These are phyloP conservation scores for Schlechtendalia chinensis DNA, from an alignment of 1,140 invertebrate genomes.

Conservation along the genomic window DNA sequence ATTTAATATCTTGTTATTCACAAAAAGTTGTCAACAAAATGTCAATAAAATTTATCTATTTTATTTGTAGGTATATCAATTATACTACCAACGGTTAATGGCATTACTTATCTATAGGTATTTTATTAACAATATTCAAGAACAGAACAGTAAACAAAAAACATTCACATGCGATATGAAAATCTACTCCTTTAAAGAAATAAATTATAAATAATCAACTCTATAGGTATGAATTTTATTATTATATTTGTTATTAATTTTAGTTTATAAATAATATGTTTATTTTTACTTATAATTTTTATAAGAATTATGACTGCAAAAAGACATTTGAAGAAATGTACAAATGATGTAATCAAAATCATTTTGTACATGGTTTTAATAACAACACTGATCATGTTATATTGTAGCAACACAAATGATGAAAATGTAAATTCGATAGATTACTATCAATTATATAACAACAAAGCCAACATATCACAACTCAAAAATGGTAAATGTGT, in stretches of 20 bases:
- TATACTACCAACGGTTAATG: too few relatives aligned
- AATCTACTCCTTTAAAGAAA: too few relatives aligned
- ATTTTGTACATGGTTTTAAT: constrained; percentile 8
- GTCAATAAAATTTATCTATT: too few relatives aligned
- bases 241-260: neutral
- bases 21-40: too few relatives aligned
- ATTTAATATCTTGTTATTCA: too few relatives aligned
- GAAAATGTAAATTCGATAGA: neutral
- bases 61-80: too few relatives aligned
- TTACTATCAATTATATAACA: neutral
- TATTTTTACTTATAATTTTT: neutral
- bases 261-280: neutral
- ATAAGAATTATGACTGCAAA: constrained; percentile 10
- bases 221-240: neutral
- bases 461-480: neutral
- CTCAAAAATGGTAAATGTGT: neutral
- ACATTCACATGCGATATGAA: too few relatives aligned
- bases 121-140: too few relatives aligned
- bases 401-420: neutral
- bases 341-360: neutral
- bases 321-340: neutral
- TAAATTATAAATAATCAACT: too few relatives aligned
- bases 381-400: constrained; percentile 22
- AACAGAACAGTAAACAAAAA: too few relatives aligned
- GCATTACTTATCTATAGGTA: too few relatives aligned